A percentile compares a stretch with the other conserved stretches of the same genome.
Evolutionary conservation across 2,113 vertebrate genomes (phyloP).

Genomic region (Thalassoma bifasciatum): DNA sequence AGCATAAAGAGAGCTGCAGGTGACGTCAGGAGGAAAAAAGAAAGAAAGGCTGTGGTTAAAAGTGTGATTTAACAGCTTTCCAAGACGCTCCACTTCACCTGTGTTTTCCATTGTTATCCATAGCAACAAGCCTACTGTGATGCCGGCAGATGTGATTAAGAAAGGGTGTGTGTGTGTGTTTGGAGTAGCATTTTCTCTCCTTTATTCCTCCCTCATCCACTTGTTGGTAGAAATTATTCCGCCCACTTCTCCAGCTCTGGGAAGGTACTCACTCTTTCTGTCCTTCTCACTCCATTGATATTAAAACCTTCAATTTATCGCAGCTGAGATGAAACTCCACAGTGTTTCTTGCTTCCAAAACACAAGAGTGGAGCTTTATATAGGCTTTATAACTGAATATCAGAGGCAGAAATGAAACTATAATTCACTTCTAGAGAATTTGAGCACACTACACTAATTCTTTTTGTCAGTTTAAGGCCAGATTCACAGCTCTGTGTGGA

Average conservation of each 20-base stretch:
- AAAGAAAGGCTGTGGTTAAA: too few relatives aligned
- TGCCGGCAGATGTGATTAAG: conserved; percentile 58
- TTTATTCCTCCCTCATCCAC: neutral
- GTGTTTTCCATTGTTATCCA: conserved; percentile 48
- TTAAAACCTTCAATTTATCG: neutral
- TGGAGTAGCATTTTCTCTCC: conserved; percentile 26
- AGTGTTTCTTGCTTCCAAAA: neutral
- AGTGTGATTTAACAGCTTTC: neutral
- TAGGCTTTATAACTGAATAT: too few relatives aligned
- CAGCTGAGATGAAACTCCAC: neutral
- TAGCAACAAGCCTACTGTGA: conserved; percentile 66
- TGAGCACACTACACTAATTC: neutral
- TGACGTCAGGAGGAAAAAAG: too few relatives aligned
- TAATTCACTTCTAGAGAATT: neutral
- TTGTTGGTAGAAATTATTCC: conserved; percentile 32
- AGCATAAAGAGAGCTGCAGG: neutral
- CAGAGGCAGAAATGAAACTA: neutral
- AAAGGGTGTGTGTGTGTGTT: neutral
- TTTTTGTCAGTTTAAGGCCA: too few relatives aligned
- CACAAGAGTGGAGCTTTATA: too few relatives aligned
- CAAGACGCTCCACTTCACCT: neutral
- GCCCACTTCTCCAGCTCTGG: conserved; percentile 16
- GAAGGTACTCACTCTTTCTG: neutral
- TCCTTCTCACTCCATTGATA: neutral
- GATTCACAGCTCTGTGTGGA: neutral